Conservation (phyloP, 2,113 vertebrate species). For the Caracal caracal region DNA sequence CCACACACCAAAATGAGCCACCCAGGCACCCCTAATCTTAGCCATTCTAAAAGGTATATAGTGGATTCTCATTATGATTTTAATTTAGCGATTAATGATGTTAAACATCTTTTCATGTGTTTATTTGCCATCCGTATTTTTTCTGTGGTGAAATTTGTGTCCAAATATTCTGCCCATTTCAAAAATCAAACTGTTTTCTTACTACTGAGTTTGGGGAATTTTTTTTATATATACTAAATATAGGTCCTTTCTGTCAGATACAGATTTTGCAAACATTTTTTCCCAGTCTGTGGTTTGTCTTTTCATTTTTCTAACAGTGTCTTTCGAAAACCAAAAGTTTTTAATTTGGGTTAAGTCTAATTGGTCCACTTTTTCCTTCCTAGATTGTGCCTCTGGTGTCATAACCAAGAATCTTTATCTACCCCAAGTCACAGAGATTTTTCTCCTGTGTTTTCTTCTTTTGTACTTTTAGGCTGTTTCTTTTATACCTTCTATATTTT, state of each 20-base stretch:
- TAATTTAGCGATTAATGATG: neutral
- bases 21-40: neutral
- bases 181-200: conserved; percentile 24
- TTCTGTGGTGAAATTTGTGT: neutral
- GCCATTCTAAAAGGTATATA: neutral
- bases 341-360: neutral
- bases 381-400: neutral
- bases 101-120: neutral
- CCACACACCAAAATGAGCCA: too few species aligned
- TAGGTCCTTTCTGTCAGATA: neutral
- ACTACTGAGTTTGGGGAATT: neutral
- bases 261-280: neutral
- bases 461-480: neutral
- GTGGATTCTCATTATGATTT: neutral
- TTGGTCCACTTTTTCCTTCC: neutral
- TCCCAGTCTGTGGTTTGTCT: neutral
- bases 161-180: conserved; percentile 22
- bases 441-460: neutral
- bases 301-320: neutral
- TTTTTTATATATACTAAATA: neutral
- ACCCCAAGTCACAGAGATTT: neutral
- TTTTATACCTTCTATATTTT: neutral
- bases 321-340: conserved; percentile 9
- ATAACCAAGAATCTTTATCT: conserved; percentile 9
- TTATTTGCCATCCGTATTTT: neutral